A percentile compares a stretch with the other conserved stretches of the same genome.
Evolutionary conservation across 2,888 invertebrate species (phyloP).

Genomic region (Anoncus sp.): DNA sequence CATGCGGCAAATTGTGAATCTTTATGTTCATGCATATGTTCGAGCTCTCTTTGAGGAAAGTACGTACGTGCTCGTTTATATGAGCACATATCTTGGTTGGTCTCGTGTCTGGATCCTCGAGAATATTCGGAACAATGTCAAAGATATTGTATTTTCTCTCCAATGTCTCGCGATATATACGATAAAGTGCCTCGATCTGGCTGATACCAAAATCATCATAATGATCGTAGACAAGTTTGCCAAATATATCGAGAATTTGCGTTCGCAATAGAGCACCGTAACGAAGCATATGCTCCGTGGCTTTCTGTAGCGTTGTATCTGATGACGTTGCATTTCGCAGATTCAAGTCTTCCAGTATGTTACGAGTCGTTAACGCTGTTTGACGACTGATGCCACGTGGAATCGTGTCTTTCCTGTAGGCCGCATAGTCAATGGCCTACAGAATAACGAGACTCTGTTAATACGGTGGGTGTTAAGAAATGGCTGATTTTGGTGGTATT

Average conservation of each 20-base stretch:
- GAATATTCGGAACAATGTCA: constrained; percentile 66
- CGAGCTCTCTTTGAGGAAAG: constrained; percentile 65
- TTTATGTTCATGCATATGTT: constrained; percentile 55
- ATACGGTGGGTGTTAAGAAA: no score
- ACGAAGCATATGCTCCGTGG: constrained; percentile 67
- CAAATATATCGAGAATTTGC: constrained; percentile 69
- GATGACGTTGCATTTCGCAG: constrained; percentile 16
- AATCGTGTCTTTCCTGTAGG: constrained; percentile 46
- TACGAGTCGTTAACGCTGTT: constrained; percentile 52
- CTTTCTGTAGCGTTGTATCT: constrained; percentile 65
- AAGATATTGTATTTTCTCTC: constrained; percentile 70
- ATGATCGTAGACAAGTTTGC: constrained; percentile 70
- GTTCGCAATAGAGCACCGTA: constrained; percentile 67
- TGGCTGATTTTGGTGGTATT: no score
- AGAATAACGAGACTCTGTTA: constrained; percentile 6
- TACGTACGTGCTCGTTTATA: constrained; percentile 59
- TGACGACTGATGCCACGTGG: constrained; percentile 20
- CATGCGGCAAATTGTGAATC: constrained; percentile 48
- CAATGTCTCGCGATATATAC: constrained; percentile 67
- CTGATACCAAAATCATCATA: constrained; percentile 70
- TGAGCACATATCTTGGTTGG: constrained; percentile 66
- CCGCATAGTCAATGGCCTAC: constrained; percentile 59
- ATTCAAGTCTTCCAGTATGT: constrained; percentile 50
- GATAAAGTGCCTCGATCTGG: constrained; percentile 68
- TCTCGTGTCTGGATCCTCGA: constrained; percentile 60